Evolutionary conservation across 2,888 invertebrate genomes (phyloP), one percentile per base, ranked within the genome.

Genomic region (Eristalinus sepulchralis): DNA sequence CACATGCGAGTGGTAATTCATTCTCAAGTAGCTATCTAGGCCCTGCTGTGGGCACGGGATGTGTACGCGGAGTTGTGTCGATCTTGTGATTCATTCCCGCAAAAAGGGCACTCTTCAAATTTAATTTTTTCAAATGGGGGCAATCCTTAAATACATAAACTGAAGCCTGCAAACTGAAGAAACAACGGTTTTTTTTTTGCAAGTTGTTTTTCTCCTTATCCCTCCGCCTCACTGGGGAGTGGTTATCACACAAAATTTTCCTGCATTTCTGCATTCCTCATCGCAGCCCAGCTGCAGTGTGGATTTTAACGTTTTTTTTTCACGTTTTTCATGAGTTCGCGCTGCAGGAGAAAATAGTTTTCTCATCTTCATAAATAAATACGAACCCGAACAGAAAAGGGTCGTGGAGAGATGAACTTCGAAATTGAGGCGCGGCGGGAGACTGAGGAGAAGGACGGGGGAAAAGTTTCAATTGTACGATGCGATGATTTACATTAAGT

Each of bases 381-480:
- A 36, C 13, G 20, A 17, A 82, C 27, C 17, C 4, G 24, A 73
- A 81, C 11, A 47, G 1, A 62, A 66, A 31, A 66, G 20, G 31
- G 31, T 9, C 4, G 60, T 24, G n/a, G 11, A 67, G n/a, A 27
- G 53, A 31, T 39, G 39, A 36, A 73, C 57, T 13, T 20, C 34
- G 66, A 55, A 27, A 27, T 27, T 27, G 27, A 3, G 27, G 2
- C 27, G 27, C 5, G 5, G 27, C 5, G 5, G 27, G 27, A 27
- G 27, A 27, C 2, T 2, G 27, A 27, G 27, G 5, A 27, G 27
- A 27, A 27, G 27, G 5, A 5, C 27, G 27, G 27, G 63, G 68
- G 57, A 68, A 86, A 86, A 86, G 73, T 78, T 78, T 78, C 77
- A 82, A 85, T 82, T 82, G 76, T 83, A 75, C 78, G 36, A 83